Base-by-base conservation (phyloP, 1,140 invertebrate genomes). In the Agrypnia vestita region DNA sequence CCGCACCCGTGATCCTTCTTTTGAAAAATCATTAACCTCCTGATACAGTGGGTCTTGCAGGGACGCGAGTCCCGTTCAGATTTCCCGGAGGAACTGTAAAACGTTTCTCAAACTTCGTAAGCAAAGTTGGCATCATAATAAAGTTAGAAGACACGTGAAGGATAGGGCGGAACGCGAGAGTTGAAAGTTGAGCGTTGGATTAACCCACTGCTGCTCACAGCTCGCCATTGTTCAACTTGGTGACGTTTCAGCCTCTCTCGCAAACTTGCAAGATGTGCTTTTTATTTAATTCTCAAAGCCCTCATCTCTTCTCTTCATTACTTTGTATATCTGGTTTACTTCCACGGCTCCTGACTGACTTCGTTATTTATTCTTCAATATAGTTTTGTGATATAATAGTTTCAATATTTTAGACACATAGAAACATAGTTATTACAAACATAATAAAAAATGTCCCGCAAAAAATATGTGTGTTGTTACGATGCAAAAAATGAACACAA, bases 81-180 rank as follows among this genome's bases (percentile, higher is more conserved):
- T 64, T 64, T 64, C 61, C 61, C 61, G 35, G 35, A 64, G 61
- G 61, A 19, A 64, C 61, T 10, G 61, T 25, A 35, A 13, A 64
- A 64, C 61, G 61, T 64, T 64, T 64, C 25, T 35, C 25, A 64
- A 64, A 64, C 61, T 64, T 64, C 61, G 25, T 64, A 64, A 64
- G 61, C 61, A 64, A 64, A 64, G 61, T 64, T 64, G 35, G 61
- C 61, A 13, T 15, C 49, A 15, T 64, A 64, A 64, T 64, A 64
- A 64, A 64, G 61, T 64, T 64, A 64, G 61, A 12, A 64, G 21
- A 59, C 21, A 59, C 21, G 55, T 59, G 55, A 64, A 64, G 61
- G 21, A 43, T 19, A n/a, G 19, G 13, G 61, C 19, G 21, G 13
- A 64, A 43, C 61, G 35, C 11, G n/a, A 64, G 25, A 64, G 61